phyloP scores from a whole-genome alignment of 2,797 vertebrate genomes.

The Hybognathus amarus region DNA sequence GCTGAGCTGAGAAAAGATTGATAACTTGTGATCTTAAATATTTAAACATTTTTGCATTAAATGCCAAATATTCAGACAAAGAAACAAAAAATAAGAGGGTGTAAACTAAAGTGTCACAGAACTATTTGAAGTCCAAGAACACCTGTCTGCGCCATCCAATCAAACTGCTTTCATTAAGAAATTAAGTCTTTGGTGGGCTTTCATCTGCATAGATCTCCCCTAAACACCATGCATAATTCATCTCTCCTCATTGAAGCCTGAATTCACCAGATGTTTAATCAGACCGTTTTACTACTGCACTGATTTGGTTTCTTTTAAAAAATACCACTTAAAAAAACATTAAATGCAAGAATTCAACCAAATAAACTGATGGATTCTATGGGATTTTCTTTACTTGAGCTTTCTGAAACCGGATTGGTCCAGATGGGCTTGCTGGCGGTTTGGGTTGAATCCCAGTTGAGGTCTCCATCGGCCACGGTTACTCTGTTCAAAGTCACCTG shows the following conservation, averaged over 20 bases:
- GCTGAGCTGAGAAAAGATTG: background rate
- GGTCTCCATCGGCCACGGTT: conserved; percentile 87
- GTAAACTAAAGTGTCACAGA: background rate
- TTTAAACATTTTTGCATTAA: background rate
- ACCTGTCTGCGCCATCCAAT: conserved; percentile 65
- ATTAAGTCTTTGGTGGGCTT: conserved; percentile 62
- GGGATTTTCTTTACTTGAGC: conserved; percentile 78
- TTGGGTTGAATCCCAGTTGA: conserved; percentile 89
- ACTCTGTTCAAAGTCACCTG: conserved; percentile 87
- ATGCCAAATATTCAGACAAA: background rate
- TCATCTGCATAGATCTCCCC: conserved; percentile 39
- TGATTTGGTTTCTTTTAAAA: conserved; percentile 9
- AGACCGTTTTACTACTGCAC: conserved; percentile 62
- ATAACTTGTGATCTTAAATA: background rate
- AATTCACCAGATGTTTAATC: conserved; percentile 76
- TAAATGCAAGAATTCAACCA: background rate
- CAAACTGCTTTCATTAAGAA: conserved; percentile 64
- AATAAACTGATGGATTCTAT: background rate
- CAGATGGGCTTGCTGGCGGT: conserved; percentile 89
- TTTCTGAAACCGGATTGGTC: conserved; percentile 89
- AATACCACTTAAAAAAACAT: background rate
- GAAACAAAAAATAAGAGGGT: background rate
- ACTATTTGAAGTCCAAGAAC: conserved; percentile 32
- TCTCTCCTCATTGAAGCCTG: conserved; percentile 53
- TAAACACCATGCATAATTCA: conserved; percentile 66